A percentile compares a stretch with the other conserved stretches of the same genome.
Evolutionary conservation across 2,113 vertebrate species (phyloP).

Genomic region (Pseudorasbora parva): DNA sequence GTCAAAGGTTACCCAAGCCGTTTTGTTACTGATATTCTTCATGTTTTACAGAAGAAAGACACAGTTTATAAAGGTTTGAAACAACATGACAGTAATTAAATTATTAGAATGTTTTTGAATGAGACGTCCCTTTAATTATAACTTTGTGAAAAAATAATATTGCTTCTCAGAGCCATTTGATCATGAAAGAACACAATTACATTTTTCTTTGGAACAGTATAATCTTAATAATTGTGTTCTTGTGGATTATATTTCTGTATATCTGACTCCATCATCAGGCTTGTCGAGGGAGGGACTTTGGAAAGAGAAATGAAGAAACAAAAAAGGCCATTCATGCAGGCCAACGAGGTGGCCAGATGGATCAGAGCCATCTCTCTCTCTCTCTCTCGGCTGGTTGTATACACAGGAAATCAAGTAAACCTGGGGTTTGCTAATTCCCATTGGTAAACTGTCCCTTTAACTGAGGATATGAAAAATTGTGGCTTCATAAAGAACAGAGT

Average conservation of each 20-base stretch:
- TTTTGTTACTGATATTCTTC: neutral
- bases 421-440: constrained; percentile 33
- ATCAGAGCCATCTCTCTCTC: constrained; percentile 43
- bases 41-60: neutral
- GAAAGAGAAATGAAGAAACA: constrained; percentile 47
- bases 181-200: neutral
- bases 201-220: neutral
- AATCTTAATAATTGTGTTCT: neutral
- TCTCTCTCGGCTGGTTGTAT: neutral
- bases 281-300: neutral
- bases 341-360: constrained; percentile 35
- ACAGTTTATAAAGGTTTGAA: neutral
- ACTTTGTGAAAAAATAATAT: neutral
- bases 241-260: constrained; percentile 14
- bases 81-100: neutral
- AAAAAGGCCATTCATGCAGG: constrained; percentile 57
- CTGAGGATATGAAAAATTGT: neutral
- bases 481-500: neutral
- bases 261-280: constrained; percentile 2
- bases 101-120: neutral
- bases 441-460: constrained; percentile 30
- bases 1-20: neutral
- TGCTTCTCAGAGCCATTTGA: neutral
- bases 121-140: neutral
- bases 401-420: constrained; percentile 33